Evolutionary conservation across 2,888 invertebrate species (phyloP).

Genomic region (Neoitamus cyanurus): DNA sequence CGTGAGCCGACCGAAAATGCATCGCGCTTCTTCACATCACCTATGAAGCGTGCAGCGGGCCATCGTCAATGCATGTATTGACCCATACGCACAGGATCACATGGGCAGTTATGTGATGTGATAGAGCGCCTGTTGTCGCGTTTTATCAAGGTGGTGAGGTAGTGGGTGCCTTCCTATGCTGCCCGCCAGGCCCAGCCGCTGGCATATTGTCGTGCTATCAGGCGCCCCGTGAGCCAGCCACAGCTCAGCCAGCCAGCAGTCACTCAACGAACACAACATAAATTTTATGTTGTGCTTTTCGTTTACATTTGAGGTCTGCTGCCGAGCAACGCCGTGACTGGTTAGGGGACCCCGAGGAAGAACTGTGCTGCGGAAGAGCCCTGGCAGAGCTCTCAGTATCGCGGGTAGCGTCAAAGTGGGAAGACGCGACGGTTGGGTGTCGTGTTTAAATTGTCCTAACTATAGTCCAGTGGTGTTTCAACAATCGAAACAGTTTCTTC

Average conservation of each 20-base stretch:
- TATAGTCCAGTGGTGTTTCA: not conserved
- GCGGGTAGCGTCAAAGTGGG: not conserved
- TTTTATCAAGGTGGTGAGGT: not conserved
- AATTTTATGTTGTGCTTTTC: not conserved
- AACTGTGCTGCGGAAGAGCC: not conserved
- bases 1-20: not conserved
- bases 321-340: not conserved
- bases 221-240: not conserved
- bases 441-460: not conserved
- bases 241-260: not conserved
- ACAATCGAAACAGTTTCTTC: not conserved
- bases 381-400: not conserved
- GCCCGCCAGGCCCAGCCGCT: not conserved
- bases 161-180: not conserved
- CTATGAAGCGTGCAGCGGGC: not conserved
- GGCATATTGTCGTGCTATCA: not conserved
- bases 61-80: not conserved
- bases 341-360: not conserved
- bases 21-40: not conserved
- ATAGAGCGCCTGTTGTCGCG: not conserved
- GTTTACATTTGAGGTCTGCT: not conserved
- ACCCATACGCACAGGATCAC: not conserved
- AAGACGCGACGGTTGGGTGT: not conserved
- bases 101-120: not conserved
- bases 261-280: not conserved